Percentiles rank a stretch among this genome's conserved stretches.
Conservation (phyloP, 2,113 vertebrate species). For the Labeo rohita region DNA sequence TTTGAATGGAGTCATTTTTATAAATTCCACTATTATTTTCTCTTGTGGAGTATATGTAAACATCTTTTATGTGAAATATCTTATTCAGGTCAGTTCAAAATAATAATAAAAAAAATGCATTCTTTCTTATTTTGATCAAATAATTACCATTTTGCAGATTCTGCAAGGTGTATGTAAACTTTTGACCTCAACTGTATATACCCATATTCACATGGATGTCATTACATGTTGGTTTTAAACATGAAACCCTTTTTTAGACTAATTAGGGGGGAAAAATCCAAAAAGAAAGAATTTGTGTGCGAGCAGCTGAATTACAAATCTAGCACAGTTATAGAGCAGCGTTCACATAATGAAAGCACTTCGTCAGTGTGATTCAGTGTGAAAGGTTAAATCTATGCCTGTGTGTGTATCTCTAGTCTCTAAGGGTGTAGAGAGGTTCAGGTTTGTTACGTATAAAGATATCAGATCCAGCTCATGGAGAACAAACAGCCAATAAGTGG, state of each 20-base stretch:
- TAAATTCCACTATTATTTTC: too few relatives aligned
- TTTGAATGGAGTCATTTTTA: too few relatives aligned
- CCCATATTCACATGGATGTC: neutral
- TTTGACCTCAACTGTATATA: too few relatives aligned
- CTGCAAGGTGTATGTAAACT: too few relatives aligned
- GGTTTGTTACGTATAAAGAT: neutral
- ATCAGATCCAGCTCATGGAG: neutral
- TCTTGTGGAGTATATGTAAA: too few relatives aligned
- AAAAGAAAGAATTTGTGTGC: neutral
- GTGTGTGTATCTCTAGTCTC: neutral
- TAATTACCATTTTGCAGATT: too few relatives aligned
- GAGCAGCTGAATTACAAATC: neutral
- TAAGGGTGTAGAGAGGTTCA: neutral
- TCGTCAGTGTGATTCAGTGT: slow-evolving; percentile 4
- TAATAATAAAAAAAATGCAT: too few relatives aligned
- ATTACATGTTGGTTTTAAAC: neutral
- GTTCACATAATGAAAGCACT: slow-evolving; percentile 14
- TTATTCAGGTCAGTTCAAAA: too few relatives aligned
- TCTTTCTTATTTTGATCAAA: too few relatives aligned
- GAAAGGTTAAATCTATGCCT: slow-evolving; percentile 26
- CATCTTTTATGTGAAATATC: too few relatives aligned
- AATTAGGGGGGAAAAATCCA: neutral
- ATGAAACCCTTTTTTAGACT: neutral
- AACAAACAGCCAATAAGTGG: slow-evolving; percentile 27
- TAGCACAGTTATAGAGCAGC: neutral